phyloP scores from a whole-genome alignment of 53 echinoderm and acorn worm species.

The Actinopyga echinites region DNA sequence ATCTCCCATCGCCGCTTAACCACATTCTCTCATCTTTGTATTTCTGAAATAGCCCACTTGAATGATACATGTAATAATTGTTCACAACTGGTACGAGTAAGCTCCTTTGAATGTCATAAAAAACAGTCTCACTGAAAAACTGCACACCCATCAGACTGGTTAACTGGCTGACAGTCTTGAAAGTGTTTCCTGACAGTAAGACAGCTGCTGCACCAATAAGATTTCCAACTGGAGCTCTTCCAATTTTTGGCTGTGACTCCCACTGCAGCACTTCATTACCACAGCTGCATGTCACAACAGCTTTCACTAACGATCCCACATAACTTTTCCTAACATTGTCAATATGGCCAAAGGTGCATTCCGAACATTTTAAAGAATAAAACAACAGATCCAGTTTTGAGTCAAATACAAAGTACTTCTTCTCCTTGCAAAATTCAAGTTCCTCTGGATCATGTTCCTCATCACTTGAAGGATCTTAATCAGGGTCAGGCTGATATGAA shows the following conservation, averaged over 20 bases:
- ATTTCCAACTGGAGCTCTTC: slow-evolving; percentile 47
- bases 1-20: slow-evolving; percentile 62
- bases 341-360: not conserved
- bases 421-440: slow-evolving; percentile 19
- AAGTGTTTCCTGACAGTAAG: slow-evolving; percentile 27
- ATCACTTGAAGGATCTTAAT: not conserved
- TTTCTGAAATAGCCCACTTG: too few relatives aligned
- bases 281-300: slow-evolving; percentile 20
- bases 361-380: slow-evolving; percentile 27
- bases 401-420: slow-evolving; percentile 65
- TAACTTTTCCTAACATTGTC: not conserved
- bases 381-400: slow-evolving; percentile 35
- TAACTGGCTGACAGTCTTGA: slow-evolving; percentile 7
- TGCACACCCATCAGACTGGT: not conserved
- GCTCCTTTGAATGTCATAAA: slow-evolving; percentile 18
- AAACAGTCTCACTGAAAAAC: slow-evolving; percentile 32
- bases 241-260: slow-evolving; percentile 51
- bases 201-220: slow-evolving; percentile 11
- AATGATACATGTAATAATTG: not conserved
- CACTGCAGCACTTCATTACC: slow-evolving; percentile 25
- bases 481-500: not conserved
- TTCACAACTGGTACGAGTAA: slow-evolving; percentile 22
- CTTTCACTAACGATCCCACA: slow-evolving; percentile 37
- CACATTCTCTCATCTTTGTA: too few relatives aligned
- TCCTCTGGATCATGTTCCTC: slow-evolving; percentile 6